Percentiles rank a stretch among this genome's conserved stretches.
These are phyloP conservation scores for Stichopus horrens DNA, from an alignment of 53 echinoderm and acorn worm genomes.

Conservation along the genomic window DNA sequence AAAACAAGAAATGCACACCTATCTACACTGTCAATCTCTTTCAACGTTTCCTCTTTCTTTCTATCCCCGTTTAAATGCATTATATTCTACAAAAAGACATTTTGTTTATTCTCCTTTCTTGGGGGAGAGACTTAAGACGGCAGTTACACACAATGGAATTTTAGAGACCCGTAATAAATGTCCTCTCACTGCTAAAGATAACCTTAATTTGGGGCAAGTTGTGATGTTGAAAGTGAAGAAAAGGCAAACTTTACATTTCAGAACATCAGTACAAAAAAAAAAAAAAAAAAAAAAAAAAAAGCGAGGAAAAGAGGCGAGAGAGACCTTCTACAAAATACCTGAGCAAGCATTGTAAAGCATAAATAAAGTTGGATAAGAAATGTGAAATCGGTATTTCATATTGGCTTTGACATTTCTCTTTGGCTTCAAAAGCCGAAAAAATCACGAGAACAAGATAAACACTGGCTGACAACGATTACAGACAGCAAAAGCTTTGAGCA, in stretches of 20 bases:
- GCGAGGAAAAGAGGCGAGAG: not conserved
- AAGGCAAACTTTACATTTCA: not conserved
- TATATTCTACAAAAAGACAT: conserved; percentile 34
- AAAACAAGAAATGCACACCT: not conserved
- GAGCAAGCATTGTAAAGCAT: conserved; percentile 41
- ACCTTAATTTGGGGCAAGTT: not conserved
- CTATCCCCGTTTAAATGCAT: not conserved
- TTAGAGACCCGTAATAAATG: conserved; percentile 38
- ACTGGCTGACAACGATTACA: too few species aligned
- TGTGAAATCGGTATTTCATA: too few species aligned
- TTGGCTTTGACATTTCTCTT: too few species aligned
- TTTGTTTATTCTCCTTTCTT: conserved; percentile 13
- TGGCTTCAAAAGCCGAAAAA: too few species aligned
- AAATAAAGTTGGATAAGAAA: too few species aligned
- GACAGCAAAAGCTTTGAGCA: too few species aligned
- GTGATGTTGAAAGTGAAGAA: not conserved
- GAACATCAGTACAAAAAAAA: not conserved
- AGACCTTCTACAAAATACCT: conserved; percentile 27
- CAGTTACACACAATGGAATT: conserved; percentile 41
- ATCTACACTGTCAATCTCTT: not conserved
- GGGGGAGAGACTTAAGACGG: conserved; percentile 17
- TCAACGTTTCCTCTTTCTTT: not conserved
- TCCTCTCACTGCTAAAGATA: not conserved
- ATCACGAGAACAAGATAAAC: too few species aligned
- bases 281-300: not conserved